Evolutionary conservation across 1,140 invertebrate genomes (phyloP), one percentile per base, ranked within the genome.

Genomic region (Elymnias hypermnestra): DNA sequence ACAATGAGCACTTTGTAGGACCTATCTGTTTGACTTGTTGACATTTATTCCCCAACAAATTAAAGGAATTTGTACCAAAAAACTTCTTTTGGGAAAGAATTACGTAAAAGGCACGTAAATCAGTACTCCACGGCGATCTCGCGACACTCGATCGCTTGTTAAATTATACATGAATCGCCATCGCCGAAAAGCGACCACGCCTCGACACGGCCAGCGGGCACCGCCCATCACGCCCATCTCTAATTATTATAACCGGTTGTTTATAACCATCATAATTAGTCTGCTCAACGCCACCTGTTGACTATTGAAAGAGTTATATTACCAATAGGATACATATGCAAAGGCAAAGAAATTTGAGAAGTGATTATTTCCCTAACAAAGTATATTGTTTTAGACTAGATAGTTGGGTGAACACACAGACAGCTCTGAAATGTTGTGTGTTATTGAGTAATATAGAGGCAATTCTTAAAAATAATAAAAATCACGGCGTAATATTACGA

Each of bases 171-270:
- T 78, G 74, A 73, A 74, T 62, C 57, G 59, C 59, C 67, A 69
- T 71, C 62, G 57, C 70, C 72, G 67, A 76, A 75, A 76, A 65
- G 47, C 68, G 68, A 72, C 77, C 75, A 73, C 77, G 77, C 77
- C 77, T 77, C 29, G 45, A 60, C 59, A 51, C 53, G 59, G 49
- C 43, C 39, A 35, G 48, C 47, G 50, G 45, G 44, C 54, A 50
- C 56, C 46, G 69, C 68, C 72, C 66, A 69, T 63, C 41, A 55
- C 77, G 75, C 73, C 75, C 72, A 75, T 67, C 58, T 63, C 69
- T 78, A 82, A 78, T 78, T 78, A 81, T 81, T 72, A 76, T 74
- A 77, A 82, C 72, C 75, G 66, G 75, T 75, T 76, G 62, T 74
- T 75, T 73, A 61, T 69, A 66, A 70, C 61, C 58, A 54, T 53